phyloP scores from a whole-genome alignment of 2,797 vertebrate genomes.

The Acipenser ruthenus region DNA sequence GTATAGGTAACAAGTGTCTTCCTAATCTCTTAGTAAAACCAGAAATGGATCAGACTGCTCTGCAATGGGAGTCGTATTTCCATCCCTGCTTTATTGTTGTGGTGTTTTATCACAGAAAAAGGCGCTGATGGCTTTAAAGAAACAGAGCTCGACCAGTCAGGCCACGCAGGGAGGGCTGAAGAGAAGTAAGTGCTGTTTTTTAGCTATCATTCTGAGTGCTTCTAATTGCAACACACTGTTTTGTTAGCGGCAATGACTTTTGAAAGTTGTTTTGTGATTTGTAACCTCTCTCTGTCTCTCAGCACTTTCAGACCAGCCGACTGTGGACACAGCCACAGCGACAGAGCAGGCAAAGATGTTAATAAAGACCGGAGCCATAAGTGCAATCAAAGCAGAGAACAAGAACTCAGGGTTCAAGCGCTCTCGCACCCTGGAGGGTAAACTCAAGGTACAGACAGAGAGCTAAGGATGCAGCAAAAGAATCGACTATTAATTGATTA shows the following conservation, averaged over 20 bases:
- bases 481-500: no score
- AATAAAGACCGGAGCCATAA: conserved; percentile 88
- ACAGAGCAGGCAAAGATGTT: conserved; percentile 92
- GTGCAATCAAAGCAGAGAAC: conserved; percentile 87
- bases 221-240: background rate
- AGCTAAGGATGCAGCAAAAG: no score
- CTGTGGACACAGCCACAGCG: conserved; percentile 82
- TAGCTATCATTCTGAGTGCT: no score
- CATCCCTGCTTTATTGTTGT: background rate
- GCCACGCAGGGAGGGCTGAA: conserved; percentile 84
- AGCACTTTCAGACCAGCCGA: conserved; percentile 86
- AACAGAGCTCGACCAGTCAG: conserved; percentile 79
- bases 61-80: background rate
- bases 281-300: conserved; percentile 3
- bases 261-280: background rate
- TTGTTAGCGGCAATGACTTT: no score
- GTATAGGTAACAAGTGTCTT: no score
- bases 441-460: conserved; percentile 67
- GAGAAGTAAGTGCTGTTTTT: conserved; percentile 62
- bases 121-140: conserved; percentile 80
- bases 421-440: conserved; percentile 82
- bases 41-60: no score
- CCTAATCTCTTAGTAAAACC: background rate
- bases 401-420: conserved; percentile 93
- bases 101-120: conserved; percentile 67